phyloP scores from a whole-genome alignment of 1,140 invertebrate species.

The Caenorhabditis remanei region DNA sequence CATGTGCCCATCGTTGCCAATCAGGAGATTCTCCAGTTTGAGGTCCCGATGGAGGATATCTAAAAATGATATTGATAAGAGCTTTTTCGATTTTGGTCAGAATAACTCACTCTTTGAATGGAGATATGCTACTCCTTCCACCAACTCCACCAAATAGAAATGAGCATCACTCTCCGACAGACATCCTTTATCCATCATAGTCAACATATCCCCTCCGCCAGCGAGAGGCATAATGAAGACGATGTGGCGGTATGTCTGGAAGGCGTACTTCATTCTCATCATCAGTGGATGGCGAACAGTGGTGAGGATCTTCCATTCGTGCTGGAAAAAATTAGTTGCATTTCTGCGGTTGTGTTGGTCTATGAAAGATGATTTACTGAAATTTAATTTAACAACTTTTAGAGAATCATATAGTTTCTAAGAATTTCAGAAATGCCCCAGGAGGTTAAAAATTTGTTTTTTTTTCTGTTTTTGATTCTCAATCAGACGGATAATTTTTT shows the following conservation, averaged over 20 bases:
- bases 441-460: too few species aligned
- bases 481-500: too few species aligned
- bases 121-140: slow-evolving; percentile 27
- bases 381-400: too few species aligned
- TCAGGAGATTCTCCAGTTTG: slow-evolving; percentile 22
- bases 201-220: slow-evolving; percentile 24
- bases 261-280: slow-evolving; percentile 8
- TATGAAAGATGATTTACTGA: too few species aligned
- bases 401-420: too few species aligned
- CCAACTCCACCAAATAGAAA: slow-evolving; percentile 12
- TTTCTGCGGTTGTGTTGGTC: background rate
- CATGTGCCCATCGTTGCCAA: slow-evolving; percentile 22
- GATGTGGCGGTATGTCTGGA: background rate
- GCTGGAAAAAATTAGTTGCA: slow-evolving; percentile 1
- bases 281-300: slow-evolving; percentile 5
- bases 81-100: background rate
- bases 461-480: too few species aligned
- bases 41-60: slow-evolving; percentile 20
- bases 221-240: slow-evolving; percentile 18
- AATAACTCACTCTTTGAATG: background rate
- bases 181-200: background rate
- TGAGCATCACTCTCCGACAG: background rate
- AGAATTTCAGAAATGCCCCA: too few species aligned
- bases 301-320: slow-evolving; percentile 34
- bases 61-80: background rate